phyloP scores from a whole-genome alignment of 2,113 vertebrate genomes.

The Macrotis lagotis region DNA sequence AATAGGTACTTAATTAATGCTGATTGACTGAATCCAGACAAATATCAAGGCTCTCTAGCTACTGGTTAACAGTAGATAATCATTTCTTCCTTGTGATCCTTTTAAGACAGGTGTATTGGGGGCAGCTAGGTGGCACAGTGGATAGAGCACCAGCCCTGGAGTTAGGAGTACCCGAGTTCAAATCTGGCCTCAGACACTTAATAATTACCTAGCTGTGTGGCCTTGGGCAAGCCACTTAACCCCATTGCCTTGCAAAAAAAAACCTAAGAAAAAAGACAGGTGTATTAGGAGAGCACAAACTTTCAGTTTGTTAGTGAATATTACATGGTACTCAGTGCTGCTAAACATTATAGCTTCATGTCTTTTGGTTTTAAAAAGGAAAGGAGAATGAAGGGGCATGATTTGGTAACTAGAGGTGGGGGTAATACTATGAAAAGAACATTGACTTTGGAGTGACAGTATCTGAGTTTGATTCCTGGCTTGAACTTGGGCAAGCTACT shows the following conservation, averaged over 20 bases:
- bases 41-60: background rate
- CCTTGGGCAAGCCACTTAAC: too few species aligned
- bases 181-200: too few species aligned
- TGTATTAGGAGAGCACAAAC: background rate
- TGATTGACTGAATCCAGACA: background rate
- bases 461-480: background rate
- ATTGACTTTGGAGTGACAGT: background rate
- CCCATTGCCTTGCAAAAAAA: too few species aligned
- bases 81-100: background rate
- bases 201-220: too few species aligned
- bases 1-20: background rate
- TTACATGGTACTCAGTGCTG: background rate
- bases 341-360: background rate
- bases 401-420: fast-evolving
- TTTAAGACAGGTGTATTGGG: too few species aligned
- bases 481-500: background rate
- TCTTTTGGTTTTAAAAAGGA: background rate
- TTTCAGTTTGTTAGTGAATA: background rate
- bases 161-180: too few species aligned
- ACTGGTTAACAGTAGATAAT: background rate
- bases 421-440: background rate
- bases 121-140: too few species aligned
- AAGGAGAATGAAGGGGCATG: background rate
- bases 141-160: too few species aligned
- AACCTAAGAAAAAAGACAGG: too few species aligned